Base-by-base conservation (phyloP, 2,113 vertebrate species). In the Thamnaconus septentrionalis region DNA sequence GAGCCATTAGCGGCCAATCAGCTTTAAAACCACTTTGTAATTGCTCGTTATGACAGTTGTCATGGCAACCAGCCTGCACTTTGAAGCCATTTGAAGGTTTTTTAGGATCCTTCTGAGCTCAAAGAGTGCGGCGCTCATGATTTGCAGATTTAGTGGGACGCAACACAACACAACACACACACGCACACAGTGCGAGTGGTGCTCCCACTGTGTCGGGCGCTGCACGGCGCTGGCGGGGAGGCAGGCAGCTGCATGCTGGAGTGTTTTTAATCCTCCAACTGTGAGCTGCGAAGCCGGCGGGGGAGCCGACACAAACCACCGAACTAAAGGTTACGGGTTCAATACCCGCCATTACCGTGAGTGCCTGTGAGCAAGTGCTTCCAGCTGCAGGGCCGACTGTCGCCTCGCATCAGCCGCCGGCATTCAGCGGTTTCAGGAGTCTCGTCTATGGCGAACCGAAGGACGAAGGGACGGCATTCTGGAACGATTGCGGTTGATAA, bases 41-140 rank as follows among this genome's bases (percentile, higher is more conserved):
- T 78, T 84, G 65, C 80, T 75, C 75, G 85, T 85, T 69, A 82
- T 80, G 67, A 64, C 62, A 52, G 84, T 88, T 82, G 83, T 78
- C 84, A 84, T 85, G 73, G 82, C 52, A 85, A 90, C 87, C 31
- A 12, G 11, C 11, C 52, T 52, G 50, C 60, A 69, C 65, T 79
- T 64, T 77, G 72, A 81, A 85, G 76, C 71, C 67, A 65, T 79
- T 81, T 65, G 69, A 72, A 73, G 64, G 44, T 61, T 75, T 76
- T 52, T 71, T 54, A 7, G 64, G 53, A 39, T 64, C 57, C 54
- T 59, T 12, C 0, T 4, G 73, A 73, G 73, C 9, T 64, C 9
- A 8, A 53, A 11, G 6, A 10, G 46, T 59, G 0, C 3, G 2
- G 11, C 5, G 3, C 10, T 54, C 64, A 58, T 69, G 66, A 72